These are phyloP conservation scores for Bembecia ichneumoniformis DNA, from an alignment of 2,888 invertebrate species.

Conservation along the genomic window DNA sequence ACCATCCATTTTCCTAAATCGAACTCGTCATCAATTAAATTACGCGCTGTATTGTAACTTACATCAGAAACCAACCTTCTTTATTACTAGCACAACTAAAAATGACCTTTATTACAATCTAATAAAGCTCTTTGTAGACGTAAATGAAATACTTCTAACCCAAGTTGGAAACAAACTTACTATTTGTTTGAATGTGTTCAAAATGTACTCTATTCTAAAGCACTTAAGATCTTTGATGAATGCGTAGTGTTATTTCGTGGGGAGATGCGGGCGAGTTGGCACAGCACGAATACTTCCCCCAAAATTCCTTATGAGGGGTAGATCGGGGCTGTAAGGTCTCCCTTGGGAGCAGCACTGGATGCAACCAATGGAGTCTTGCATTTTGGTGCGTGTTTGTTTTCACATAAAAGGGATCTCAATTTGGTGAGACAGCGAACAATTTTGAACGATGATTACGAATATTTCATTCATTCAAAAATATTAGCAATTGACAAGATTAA, in stretches of 20 bases:
- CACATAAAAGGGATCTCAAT: constrained; percentile 5
- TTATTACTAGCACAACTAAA: no score
- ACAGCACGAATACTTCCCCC: constrained; percentile 33
- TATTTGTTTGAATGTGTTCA: background rate
- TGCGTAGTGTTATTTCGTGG: background rate
- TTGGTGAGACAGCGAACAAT: background rate
- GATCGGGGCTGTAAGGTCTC: constrained; percentile 19
- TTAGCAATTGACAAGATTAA: no score
- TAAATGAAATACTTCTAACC: constrained; percentile 29
- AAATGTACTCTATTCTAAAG: background rate
- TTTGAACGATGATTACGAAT: background rate
- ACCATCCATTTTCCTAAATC: constrained; percentile 59
- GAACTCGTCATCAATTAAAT: constrained; percentile 70
- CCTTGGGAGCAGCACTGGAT: constrained; percentile 39
- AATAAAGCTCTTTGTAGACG: no score
- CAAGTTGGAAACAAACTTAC: constrained; percentile 10
- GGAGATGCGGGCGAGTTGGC: constrained; percentile 24
- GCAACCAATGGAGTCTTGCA: constrained; percentile 43
- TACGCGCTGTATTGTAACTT: constrained; percentile 55
- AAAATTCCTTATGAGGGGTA: constrained; percentile 39
- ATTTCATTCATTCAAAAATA: no score
- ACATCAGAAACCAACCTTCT: constrained; percentile 6
- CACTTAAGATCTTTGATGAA: background rate
- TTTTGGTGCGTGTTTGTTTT: constrained; percentile 40
- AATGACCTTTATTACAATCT: no score